Evolutionary conservation across 2,113 vertebrate species (phyloP).

Genomic region (Halichoeres trimaculatus): DNA sequence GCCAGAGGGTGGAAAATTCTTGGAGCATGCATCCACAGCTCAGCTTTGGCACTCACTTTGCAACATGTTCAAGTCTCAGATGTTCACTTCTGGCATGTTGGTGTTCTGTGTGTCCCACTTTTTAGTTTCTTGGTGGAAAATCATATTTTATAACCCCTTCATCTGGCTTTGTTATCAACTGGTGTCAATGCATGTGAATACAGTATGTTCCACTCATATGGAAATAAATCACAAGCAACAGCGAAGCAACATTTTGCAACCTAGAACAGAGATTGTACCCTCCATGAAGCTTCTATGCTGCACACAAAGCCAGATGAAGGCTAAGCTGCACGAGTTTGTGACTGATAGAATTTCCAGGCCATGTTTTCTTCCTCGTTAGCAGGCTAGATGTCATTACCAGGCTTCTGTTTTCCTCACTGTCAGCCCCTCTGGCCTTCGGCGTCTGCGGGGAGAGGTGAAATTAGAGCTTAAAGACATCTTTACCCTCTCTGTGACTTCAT

Average conservation of each 20-base stretch:
- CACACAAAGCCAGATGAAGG: conserved; percentile 35
- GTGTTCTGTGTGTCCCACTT: conserved; percentile 45
- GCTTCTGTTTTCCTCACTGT: conserved; percentile 42
- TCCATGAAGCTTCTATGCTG: neutral
- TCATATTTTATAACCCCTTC: conserved; percentile 4
- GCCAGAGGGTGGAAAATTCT: conserved; percentile 60
- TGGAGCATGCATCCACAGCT: conserved; percentile 42
- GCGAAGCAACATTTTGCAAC: neutral
- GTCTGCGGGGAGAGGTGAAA: conserved; percentile 62
- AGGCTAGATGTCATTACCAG: conserved; percentile 73
- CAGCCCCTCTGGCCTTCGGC: conserved; percentile 56
- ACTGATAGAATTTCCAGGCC: conserved; percentile 41
- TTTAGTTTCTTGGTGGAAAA: conserved; percentile 25
- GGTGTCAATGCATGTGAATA: neutral
- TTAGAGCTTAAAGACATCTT: conserved; percentile 76
- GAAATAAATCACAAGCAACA: neutral
- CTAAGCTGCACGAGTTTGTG: conserved; percentile 36
- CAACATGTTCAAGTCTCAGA: conserved; percentile 58
- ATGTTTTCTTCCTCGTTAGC: conserved; percentile 68
- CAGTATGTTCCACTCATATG: neutral
- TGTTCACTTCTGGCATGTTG: conserved; percentile 29
- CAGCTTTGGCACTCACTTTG: conserved; percentile 55
- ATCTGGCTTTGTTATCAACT: conserved; percentile 18
- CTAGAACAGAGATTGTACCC: neutral
- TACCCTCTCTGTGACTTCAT: conserved; percentile 72